Evolutionary conservation across 1,140 invertebrate genomes (phyloP).

Genomic region (Palaemon carinicauda): DNA sequence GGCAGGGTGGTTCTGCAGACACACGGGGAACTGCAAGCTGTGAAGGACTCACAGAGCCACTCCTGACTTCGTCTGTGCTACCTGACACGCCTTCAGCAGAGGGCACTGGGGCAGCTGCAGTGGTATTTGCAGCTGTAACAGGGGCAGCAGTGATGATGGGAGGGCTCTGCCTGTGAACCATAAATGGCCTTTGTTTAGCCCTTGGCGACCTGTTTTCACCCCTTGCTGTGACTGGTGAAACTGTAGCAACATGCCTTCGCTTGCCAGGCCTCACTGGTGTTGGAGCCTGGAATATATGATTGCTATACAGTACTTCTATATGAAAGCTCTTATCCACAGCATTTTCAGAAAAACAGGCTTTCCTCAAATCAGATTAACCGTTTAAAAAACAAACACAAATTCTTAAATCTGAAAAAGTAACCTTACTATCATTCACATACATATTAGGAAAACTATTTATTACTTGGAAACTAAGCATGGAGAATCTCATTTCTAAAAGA

Average conservation of each 20-base stretch:
- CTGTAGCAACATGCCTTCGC: constrained; percentile 33
- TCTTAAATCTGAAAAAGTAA: too few relatives aligned
- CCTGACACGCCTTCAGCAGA: too few relatives aligned
- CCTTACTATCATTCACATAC: too few relatives aligned
- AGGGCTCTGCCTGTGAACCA: constrained; percentile 27
- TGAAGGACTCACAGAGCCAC: constrained; percentile 49
- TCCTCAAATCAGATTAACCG: too few relatives aligned
- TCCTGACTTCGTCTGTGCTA: background rate
- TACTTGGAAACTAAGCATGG: too few relatives aligned
- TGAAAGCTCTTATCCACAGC: too few relatives aligned
- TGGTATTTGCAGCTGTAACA: constrained; percentile 4
- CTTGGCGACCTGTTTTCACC: constrained; percentile 50
- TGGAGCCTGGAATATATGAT: constrained; percentile 9
- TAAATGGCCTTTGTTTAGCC: constrained; percentile 40
- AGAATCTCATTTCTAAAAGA: too few relatives aligned
- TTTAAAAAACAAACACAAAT: too few relatives aligned
- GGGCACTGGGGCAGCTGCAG: constrained; percentile 4
- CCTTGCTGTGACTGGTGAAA: constrained; percentile 44
- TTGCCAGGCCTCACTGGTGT: constrained; percentile 45
- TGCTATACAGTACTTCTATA: background rate
- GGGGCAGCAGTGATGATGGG: constrained; percentile 35
- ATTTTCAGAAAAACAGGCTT: too few relatives aligned
- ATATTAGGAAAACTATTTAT: too few relatives aligned
- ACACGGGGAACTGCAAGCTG: constrained; percentile 56
- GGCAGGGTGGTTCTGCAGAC: constrained; percentile 55